Base-by-base conservation (phyloP, 2,797 vertebrate genomes). In the Periparus ater region DNA sequence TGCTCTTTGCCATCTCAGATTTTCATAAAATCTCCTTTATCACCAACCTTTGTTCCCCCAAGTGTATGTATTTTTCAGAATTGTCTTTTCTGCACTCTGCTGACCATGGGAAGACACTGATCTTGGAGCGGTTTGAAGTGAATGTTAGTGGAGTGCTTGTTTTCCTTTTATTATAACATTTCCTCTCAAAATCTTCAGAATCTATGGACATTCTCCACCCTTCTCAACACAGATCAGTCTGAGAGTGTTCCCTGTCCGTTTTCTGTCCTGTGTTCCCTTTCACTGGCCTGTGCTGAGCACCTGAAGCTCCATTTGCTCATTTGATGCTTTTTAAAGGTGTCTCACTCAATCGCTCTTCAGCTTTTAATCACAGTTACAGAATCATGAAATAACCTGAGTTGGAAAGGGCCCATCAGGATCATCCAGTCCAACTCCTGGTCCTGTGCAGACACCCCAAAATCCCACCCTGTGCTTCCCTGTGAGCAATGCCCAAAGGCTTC, bases 1-100 rank as follows among this genome's bases (percentile, higher is more conserved):
- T 97, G 93, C 93, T 96, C 90, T 96, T 96, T 93, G 91, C 96
- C 97, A 75, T 89, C 91, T 97, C 55, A 17, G 75, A 72, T 94
- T 91, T 95, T 92, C 91, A 85, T 88, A 77, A 91, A 95, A 96
- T 84, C 96, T 96, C 89, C 93, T 87, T 96, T 93, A 89, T 85
- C 94, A 91, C 94, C 95, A 95, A 80, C 93, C 82, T 93, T 91
- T 83, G 44, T 54, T 87, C 82, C 78, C 78, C 60, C 26, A 82
- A 87, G 78, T 50, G 73, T 51, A 67, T 44, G 20, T 68, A 42
- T 95, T 91, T 94, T 95, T 82, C 87, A 57, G 93, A 96, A 89
- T 71, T 95, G 77, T 93, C 89, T 85, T 77, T 67, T 85, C 92
- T 38, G 3, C 29, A 55, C 94, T 93, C 91, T 25, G 51, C 47